Percentiles rank a stretch among this genome's conserved stretches.
These are phyloP conservation scores for Electrona antarctica DNA, from an alignment of 2,113 vertebrate species.

Conservation along the genomic window DNA sequence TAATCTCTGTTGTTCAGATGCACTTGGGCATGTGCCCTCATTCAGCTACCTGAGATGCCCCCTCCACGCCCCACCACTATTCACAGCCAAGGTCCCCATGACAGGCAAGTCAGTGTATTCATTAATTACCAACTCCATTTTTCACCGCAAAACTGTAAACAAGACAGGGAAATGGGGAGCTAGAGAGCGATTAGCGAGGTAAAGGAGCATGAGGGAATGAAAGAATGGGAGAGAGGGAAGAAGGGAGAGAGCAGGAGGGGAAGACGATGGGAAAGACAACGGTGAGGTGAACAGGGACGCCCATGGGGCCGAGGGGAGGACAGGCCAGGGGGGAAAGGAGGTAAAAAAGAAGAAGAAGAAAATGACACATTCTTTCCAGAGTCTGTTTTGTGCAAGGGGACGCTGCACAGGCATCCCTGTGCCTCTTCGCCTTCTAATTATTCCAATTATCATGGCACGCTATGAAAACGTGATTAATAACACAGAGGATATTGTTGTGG, in stretches of 20 bases:
- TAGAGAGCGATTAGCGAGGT: conserved; percentile 55
- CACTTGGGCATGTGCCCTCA: conserved; percentile 67
- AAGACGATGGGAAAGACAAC: conserved; percentile 4
- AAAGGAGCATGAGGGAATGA: conserved; percentile 41
- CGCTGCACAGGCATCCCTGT: conserved; percentile 81
- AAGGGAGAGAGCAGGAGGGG: background rate
- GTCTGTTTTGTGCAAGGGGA: conserved; percentile 69
- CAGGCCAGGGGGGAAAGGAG: conserved; percentile 6
- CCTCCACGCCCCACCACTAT: conserved; percentile 58
- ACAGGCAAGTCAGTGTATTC: conserved; percentile 77
- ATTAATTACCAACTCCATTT: conserved; percentile 87
- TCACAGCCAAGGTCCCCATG: conserved; percentile 64
- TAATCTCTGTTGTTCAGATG: conserved; percentile 54
- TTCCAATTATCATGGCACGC: conserved; percentile 99
- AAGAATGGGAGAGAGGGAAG: conserved; percentile 13
- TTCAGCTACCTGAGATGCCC: conserved; percentile 74
- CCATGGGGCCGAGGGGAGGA: background rate
- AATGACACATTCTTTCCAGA: conserved; percentile 66
- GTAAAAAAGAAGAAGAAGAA: background rate
- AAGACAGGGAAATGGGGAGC: conserved; percentile 65
- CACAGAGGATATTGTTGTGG: conserved; percentile 99
- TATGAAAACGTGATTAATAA: conserved; percentile 99
- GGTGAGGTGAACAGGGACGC: background rate
- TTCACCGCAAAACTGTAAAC: conserved; percentile 81
- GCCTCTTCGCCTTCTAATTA: conserved; percentile 95